Evolutionary conservation across 2,797 vertebrate species (phyloP).

Genomic region (Eidolon dupreanum): DNA sequence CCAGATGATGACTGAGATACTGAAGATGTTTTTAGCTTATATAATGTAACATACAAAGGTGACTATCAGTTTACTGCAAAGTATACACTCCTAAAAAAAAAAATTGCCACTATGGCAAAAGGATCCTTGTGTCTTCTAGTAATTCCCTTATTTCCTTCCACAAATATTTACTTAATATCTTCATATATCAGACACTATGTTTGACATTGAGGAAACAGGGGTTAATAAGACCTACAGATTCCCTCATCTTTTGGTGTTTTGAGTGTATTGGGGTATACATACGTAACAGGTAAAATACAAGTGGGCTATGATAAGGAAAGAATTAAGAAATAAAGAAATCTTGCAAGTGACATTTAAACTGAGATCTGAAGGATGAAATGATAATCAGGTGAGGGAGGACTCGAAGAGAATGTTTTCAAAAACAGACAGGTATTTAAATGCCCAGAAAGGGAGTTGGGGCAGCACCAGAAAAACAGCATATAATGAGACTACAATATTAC

Average conservation of each 20-base stretch:
- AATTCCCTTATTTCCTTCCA: background rate
- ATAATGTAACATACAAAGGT: background rate
- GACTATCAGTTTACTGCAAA: constrained; percentile 11
- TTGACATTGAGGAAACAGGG: background rate
- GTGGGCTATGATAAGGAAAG: background rate
- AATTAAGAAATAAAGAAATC: constrained; percentile 1
- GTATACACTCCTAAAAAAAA: background rate
- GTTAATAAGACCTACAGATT: background rate
- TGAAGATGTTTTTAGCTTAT: constrained; percentile 3
- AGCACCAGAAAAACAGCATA: background rate
- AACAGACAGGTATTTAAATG: background rate
- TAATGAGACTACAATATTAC: constrained; percentile 10
- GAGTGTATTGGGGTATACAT: background rate
- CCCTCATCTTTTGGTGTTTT: background rate
- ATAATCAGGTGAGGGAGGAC: background rate
- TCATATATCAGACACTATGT: background rate
- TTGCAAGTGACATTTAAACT: constrained; percentile 28
- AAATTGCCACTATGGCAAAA: background rate
- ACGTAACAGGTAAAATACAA: background rate
- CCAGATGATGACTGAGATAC: background rate
- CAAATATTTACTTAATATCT: background rate
- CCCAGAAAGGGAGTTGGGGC: background rate
- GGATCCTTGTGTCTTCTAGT: background rate
- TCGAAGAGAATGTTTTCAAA: constrained; percentile 37
- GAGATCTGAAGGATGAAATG: background rate